Base-by-base conservation (phyloP, 2,888 invertebrate genomes). In the Lasioglossum pauxillum region DNA sequence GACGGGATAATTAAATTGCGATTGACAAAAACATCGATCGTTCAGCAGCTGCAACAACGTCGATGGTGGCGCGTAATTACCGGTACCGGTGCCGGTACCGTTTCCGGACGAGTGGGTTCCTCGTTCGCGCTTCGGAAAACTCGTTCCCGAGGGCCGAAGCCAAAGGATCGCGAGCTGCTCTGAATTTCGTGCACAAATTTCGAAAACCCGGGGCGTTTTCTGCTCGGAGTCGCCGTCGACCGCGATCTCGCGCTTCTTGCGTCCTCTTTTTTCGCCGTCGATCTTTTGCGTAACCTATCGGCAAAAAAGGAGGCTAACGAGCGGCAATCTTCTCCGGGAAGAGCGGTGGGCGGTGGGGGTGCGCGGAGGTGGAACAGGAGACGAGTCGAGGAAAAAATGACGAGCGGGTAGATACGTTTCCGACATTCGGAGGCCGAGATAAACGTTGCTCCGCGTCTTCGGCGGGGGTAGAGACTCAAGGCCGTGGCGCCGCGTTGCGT, bases 381-480 rank as follows among this genome's bases (percentile, higher is more conserved):
- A 74, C 10, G 35, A 71, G 27, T 67, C 3, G 53, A 46, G 79
- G 44, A 83, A 16, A 27, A 69, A 53, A 53, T 71, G 79, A 75
- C 19, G 57, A 49, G 31, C 73, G 73, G 46, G 8, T 46, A 64
- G 73, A 84, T 79, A 78, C 74, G 80, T 85, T 84, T 74, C 77
- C 85, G 76, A 86, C 80, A 31, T 76, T 73, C 60, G 49, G 64
- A 79, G 76, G 83, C 16, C 75, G 69, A 79, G 76, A 72, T 78
- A 71, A 87, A 82, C 79, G 80, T 76, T 83, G 31, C 71, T 74
- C 82, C 53, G 49, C 76, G 53, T 81, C 46, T 75, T 75, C 88
- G 82, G 78, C 85, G 83, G 84, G 83, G 82, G 84, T 86, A 87
- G 78, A 79, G 86, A 84, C 82, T 87, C 93, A 94, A 94, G 93